Evolutionary conservation across 2,888 invertebrate species (phyloP).

Genomic region (Ectemnius continuus): DNA sequence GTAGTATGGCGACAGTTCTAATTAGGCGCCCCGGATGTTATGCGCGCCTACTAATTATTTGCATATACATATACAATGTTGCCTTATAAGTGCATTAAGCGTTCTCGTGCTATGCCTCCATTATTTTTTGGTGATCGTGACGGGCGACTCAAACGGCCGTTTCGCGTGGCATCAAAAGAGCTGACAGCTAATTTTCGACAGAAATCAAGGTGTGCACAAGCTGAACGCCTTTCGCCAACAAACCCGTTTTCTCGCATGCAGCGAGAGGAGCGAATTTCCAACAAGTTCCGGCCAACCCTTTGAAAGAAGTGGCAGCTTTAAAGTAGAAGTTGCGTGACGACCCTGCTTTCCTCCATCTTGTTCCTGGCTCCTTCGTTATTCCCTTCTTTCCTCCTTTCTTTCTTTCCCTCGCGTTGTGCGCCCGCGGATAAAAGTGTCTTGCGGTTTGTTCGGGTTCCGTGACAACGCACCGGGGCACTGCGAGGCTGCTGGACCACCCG

Average conservation of each 20-base stretch:
- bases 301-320: constrained; percentile 51
- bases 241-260: not conserved
- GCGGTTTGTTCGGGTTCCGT: constrained; percentile 46
- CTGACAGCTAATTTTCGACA: too few relatives aligned
- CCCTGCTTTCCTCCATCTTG: constrained; percentile 30
- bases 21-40: not conserved
- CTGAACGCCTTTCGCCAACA: too few relatives aligned
- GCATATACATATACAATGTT: not conserved
- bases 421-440: constrained; percentile 51
- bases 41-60: not conserved
- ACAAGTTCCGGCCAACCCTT: constrained; percentile 17
- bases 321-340: constrained; percentile 51
- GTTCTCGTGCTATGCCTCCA: too few relatives aligned
- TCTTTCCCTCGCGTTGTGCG: not conserved
- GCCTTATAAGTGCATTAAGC: too few relatives aligned
- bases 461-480: constrained; percentile 39
- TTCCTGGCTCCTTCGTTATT: constrained; percentile 18
- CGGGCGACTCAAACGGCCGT: too few relatives aligned
- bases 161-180: too few relatives aligned
- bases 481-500: constrained; percentile 72
- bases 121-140: too few relatives aligned
- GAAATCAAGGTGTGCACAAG: too few relatives aligned
- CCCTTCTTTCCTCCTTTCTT: constrained; percentile 10
- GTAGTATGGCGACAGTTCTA: not conserved
- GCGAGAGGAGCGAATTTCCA: constrained; percentile 29